These are phyloP conservation scores for Bambusicola thoracicus DNA, from an alignment of 2,113 vertebrate species.

Conservation along the genomic window DNA sequence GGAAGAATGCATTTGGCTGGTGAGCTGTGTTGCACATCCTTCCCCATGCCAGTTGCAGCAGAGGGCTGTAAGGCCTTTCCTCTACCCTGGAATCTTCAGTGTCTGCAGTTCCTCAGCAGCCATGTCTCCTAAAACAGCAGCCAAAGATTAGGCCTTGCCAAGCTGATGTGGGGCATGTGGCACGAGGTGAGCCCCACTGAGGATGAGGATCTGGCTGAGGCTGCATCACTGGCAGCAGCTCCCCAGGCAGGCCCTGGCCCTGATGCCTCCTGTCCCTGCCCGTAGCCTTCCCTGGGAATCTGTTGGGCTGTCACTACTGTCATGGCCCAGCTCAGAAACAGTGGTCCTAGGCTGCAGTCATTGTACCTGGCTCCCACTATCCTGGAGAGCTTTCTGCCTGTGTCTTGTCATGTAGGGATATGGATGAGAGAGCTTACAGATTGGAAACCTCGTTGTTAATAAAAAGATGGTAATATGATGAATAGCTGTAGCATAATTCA, in stretches of 20 bases:
- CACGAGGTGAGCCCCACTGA: neutral
- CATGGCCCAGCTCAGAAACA: accelerated
- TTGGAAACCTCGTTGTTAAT: accelerated
- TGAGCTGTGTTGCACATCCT: accelerated
- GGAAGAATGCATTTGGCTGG: accelerated
- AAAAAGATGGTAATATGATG: neutral
- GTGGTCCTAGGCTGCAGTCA: accelerated
- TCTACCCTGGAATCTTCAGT: accelerated
- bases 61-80: too few species aligned
- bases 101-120: neutral
- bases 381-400: accelerated
- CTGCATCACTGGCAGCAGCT: neutral
- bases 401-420: accelerated
- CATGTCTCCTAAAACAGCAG: neutral
- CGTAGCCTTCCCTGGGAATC: accelerated
- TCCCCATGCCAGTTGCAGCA: accelerated
- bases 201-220: accelerated
- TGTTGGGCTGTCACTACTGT: accelerated
- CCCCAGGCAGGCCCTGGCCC: neutral
- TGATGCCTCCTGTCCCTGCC: neutral
- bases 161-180: accelerated
- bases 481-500: neutral
- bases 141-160: neutral
- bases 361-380: accelerated
- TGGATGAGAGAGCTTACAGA: too few species aligned